Conservation (phyloP, 2,113 vertebrate species). For the Mastomys coucha region DNA sequence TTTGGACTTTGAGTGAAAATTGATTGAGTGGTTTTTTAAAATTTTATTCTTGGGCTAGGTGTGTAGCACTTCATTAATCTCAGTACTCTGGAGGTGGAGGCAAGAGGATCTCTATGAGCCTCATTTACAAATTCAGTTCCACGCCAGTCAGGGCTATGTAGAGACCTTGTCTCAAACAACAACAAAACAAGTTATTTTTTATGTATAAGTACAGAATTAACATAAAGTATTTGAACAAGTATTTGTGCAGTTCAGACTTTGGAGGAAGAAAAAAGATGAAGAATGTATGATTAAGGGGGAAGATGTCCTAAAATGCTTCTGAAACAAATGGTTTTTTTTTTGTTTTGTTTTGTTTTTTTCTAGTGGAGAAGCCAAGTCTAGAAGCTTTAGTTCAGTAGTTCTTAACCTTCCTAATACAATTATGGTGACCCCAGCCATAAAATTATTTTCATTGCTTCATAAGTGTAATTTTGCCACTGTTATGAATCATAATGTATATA, state of each 20-base stretch:
- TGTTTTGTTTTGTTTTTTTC: background rate
- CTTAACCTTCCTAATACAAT: background rate
- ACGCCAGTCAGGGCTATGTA: background rate
- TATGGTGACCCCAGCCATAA: background rate
- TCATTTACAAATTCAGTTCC: background rate
- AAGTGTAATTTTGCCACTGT: background rate
- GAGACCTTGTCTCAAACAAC: background rate
- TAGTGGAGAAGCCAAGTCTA: background rate
- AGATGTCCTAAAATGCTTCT: background rate
- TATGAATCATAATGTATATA: background rate
- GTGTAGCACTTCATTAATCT: background rate
- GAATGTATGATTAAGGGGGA: background rate
- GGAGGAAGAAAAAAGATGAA: background rate
- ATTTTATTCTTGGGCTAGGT: background rate
- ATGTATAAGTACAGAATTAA: background rate
- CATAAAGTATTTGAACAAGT: background rate
- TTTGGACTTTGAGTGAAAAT: background rate
- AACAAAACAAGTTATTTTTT: background rate
- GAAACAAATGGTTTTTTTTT: too few relatives aligned
- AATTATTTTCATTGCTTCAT: background rate
- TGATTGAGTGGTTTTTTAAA: background rate
- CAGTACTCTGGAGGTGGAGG: background rate
- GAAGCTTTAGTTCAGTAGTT: background rate
- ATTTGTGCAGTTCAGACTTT: background rate
- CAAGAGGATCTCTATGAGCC: background rate